Evolutionary conservation across 92 coral and sea anemone species (phyloP).

Genomic region (Phenganax stokvisi): DNA sequence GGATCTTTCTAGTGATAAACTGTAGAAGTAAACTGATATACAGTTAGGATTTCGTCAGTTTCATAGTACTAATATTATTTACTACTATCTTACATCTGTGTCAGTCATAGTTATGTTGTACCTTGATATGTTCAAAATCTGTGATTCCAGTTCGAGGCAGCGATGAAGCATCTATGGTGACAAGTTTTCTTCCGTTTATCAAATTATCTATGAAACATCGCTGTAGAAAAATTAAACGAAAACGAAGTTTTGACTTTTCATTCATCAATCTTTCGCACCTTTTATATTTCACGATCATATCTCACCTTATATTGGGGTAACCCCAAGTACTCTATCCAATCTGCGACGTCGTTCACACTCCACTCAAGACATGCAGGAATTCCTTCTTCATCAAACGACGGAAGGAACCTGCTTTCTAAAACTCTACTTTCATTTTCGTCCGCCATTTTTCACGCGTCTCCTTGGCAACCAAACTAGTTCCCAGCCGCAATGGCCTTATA

Average conservation of each 20-base stretch:
- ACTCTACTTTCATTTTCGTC: constrained; percentile 48
- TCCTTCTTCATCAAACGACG: constrained; percentile 81
- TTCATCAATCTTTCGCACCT: neutral
- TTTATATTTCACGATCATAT: neutral
- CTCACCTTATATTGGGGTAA: constrained; percentile 80
- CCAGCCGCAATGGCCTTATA: neutral
- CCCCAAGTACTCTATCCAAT: constrained; percentile 87
- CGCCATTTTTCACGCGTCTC: constrained; percentile 69
- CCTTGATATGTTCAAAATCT: constrained; percentile 91
- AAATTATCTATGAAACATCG: constrained; percentile 78
- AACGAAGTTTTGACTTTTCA: neutral
- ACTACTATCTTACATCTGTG: no score
- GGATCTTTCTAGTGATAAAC: constrained; percentile 69
- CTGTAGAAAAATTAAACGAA: constrained; percentile 37
- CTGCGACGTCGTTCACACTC: constrained; percentile 91
- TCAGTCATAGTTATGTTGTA: constrained; percentile 2
- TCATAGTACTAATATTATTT: no score
- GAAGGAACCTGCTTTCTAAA: constrained; percentile 30
- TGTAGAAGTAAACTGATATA: constrained; percentile 11
- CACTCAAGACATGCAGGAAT: constrained; percentile 77
- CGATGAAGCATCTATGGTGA: constrained; percentile 78
- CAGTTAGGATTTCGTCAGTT: neutral
- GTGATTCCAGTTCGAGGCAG: constrained; percentile 82
- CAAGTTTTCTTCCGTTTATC: constrained; percentile 76
- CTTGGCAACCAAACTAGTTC: constrained; percentile 54